A percentile compares a stretch with the other conserved stretches of the same genome.
Evolutionary conservation across 1,140 invertebrate species (phyloP).

Genomic region (Drosophila sulfurigaster): DNA sequence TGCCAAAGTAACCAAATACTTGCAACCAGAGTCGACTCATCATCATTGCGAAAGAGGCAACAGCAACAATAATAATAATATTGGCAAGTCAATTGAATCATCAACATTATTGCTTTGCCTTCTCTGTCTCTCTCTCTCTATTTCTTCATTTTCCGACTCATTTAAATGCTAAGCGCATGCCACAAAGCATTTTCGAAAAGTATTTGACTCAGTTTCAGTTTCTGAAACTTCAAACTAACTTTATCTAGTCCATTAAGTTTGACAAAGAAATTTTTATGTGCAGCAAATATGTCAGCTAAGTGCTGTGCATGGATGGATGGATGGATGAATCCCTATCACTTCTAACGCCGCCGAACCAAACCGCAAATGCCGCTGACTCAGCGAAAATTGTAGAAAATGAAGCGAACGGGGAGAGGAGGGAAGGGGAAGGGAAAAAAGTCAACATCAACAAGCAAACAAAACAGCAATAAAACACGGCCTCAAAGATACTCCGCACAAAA

Average conservation of each 20-base stretch:
- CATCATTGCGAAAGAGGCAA: slow-evolving; percentile 13
- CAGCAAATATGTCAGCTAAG: slow-evolving; percentile 72
- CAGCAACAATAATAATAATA: slow-evolving; percentile 14
- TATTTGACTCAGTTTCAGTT: slow-evolving; percentile 31
- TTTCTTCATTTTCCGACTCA: slow-evolving; percentile 47
- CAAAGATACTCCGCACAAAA: slow-evolving; percentile 54
- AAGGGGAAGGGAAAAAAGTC: slow-evolving; percentile 12
- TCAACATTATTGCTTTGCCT: slow-evolving; percentile 32
- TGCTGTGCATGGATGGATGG: slow-evolving; percentile 50
- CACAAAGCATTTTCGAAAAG: background rate
- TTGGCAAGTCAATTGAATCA: slow-evolving; percentile 71
- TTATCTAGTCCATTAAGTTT: slow-evolving; percentile 82
- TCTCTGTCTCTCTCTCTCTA: slow-evolving; percentile 1
- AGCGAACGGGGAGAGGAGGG: slow-evolving; percentile 8
- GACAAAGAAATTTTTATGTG: slow-evolving; percentile 67
- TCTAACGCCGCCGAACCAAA: slow-evolving; percentile 58
- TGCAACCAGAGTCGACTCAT: background rate
- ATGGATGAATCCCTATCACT: slow-evolving; percentile 38
- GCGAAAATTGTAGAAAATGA: slow-evolving; percentile 45
- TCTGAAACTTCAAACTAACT: slow-evolving; percentile 47
- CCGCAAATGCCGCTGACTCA: slow-evolving; percentile 60
- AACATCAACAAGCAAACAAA: slow-evolving; percentile 51
- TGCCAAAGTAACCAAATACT: slow-evolving; percentile 36
- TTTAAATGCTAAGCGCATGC: slow-evolving; percentile 66
- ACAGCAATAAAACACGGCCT: slow-evolving; percentile 75